Evolutionary conservation across 2,888 invertebrate species (phyloP), one percentile per base, ranked within the genome.

Genomic region (Archips xylosteana): DNA sequence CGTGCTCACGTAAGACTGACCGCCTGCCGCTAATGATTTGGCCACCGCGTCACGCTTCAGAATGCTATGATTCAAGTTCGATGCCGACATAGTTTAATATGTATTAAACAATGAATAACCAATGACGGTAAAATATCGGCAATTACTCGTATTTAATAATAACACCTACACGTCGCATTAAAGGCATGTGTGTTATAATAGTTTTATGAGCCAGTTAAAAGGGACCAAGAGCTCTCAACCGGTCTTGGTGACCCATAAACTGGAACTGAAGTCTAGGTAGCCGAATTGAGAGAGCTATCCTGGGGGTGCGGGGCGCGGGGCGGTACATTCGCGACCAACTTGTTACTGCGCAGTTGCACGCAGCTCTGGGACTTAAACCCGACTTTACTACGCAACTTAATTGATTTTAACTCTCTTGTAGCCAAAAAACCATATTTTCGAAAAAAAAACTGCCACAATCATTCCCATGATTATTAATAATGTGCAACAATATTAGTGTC

Each of bases 21-120:
- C 63, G 65, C 47, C 36, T 42, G 60, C 13, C 59, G 71, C 64
- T 51, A 63, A 45, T 74, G 45, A 62, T 57, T 70, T 71, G 68
- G 71, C 23, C 75, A 74, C 75, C 10, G 47, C 63, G 60, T 54
- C 69, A 74, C 49, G 71, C 78, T 78, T 79, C 72, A 80, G 78
- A 80, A 79, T 79, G 74, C 75, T 81, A 82, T 81, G 78, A 82
- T 85, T 86, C 87, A 88, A 88, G 88, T 88, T 88, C 87, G 85
- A 75, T 74, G 76, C 76, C 76, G 79, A 75, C 73, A 77, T 75
- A 78, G 75, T 80, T 80, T 79, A 81, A 80, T 80, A 79, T 68
- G 42, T n/a, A 49, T 49, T 49, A 3, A 47, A 59, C 42, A 59
- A 42, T 49, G 23, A 67, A 39, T 54, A 23, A 68, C 36, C 57